phyloP scores from a whole-genome alignment of 1,140 invertebrate species.

The Zelostemma sp. region DNA sequence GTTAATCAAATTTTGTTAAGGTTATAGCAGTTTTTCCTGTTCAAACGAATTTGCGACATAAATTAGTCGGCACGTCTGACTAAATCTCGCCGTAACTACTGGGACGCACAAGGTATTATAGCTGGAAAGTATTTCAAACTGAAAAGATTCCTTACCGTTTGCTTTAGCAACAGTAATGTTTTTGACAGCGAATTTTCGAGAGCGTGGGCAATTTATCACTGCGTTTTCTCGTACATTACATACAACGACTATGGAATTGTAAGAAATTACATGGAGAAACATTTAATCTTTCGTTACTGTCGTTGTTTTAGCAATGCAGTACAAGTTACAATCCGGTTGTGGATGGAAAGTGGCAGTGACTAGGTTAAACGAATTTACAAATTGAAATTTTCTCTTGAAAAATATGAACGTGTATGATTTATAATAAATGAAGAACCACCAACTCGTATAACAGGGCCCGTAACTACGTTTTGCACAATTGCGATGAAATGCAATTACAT shows the following conservation, averaged over 20 bases:
- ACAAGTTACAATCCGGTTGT: slow-evolving; percentile 23
- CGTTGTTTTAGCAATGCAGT: slow-evolving; percentile 15
- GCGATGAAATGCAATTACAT: too few species aligned
- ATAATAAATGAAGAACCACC: too few species aligned
- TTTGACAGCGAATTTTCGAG: background rate
- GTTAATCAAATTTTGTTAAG: too few species aligned
- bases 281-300: slow-evolving; percentile 43
- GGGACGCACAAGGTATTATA: slow-evolving; percentile 1
- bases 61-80: too few species aligned
- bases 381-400: slow-evolving; percentile 55
- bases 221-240: slow-evolving; percentile 19
- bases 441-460: too few species aligned
- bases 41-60: too few species aligned
- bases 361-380: slow-evolving; percentile 53
- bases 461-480: too few species aligned
- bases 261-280: slow-evolving; percentile 21
- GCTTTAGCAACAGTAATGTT: background rate
- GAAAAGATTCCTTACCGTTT: too few species aligned
- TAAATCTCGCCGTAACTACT: background rate
- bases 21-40: too few species aligned
- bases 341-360: slow-evolving; percentile 12
- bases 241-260: slow-evolving; percentile 4
- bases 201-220: slow-evolving; percentile 26
- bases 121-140: background rate
- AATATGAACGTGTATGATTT: too few species aligned